These are phyloP conservation scores for Caloenas nicobarica DNA, from an alignment of 2,113 vertebrate species.

Conservation along the genomic window DNA sequence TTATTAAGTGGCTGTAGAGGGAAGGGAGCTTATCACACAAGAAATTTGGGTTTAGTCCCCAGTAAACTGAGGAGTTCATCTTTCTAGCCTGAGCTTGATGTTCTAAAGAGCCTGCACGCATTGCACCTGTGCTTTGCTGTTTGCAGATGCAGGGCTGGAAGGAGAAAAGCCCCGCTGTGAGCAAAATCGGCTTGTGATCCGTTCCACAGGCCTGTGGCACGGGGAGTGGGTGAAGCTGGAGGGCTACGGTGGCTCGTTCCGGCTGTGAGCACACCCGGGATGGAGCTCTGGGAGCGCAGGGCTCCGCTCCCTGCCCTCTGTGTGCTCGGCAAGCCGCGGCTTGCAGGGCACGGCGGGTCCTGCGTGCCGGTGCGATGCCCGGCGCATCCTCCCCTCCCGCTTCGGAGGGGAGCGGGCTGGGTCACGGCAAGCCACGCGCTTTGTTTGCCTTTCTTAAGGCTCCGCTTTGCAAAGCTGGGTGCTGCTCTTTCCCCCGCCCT, in stretches of 20 bases:
- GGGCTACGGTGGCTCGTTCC: neutral
- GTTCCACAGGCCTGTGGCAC: neutral
- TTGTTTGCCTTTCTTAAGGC: neutral
- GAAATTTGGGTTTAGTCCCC: neutral
- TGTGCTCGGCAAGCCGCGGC: neutral
- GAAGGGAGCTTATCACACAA: neutral
- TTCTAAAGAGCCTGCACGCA: neutral
- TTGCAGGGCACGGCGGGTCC: neutral
- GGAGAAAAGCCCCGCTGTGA: neutral
- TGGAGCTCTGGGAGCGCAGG: accelerated
- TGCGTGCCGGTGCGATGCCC: accelerated
- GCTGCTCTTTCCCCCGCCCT: neutral
- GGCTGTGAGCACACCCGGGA: neutral
- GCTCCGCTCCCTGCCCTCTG: conserved; percentile 22
- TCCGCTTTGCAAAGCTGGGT: neutral
- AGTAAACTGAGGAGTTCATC: neutral
- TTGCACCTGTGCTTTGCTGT: neutral
- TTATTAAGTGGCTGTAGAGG: neutral
- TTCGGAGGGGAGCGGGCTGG: neutral
- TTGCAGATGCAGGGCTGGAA: neutral
- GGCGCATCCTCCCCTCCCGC: neutral
- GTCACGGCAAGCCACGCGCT: accelerated
- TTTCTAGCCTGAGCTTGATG: neutral
- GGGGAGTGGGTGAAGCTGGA: neutral
- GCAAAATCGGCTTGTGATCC: neutral